Percentiles rank a stretch among this genome's conserved stretches.
Conservation (phyloP, 2,888 invertebrate genomes). For the Glaucopsyche alexis region DNA sequence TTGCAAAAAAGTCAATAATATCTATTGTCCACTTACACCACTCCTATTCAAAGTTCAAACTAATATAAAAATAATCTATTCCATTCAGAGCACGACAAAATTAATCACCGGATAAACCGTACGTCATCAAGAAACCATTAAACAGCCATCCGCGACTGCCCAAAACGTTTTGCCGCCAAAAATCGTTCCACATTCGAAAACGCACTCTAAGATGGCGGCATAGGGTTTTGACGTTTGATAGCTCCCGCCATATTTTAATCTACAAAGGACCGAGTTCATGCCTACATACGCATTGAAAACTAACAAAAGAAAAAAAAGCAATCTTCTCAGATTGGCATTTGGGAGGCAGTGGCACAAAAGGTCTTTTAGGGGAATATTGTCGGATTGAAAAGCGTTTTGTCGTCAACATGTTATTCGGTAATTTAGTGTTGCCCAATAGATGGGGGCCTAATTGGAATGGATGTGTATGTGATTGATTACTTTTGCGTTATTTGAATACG, state of each 20-base stretch:
- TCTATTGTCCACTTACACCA: background rate
- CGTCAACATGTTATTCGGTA: conserved; percentile 77
- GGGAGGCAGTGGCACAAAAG: conserved; percentile 61
- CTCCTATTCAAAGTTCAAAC: conserved; percentile 2
- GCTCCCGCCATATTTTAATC: conserved; percentile 70
- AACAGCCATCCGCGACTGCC: conserved; percentile 67
- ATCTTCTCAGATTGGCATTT: conserved; percentile 78
- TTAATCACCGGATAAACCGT: conserved; percentile 72
- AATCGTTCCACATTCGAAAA: conserved; percentile 36
- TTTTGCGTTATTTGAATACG: conserved; percentile 39
- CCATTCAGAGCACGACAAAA: conserved; percentile 42
- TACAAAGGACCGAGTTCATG: conserved; percentile 69
- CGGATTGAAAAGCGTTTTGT: conserved; percentile 78
- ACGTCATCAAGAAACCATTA: conserved; percentile 72
- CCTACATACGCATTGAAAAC: conserved; percentile 76
- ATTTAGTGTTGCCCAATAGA: conserved; percentile 74
- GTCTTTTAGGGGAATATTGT: conserved; percentile 65
- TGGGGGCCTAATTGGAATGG: conserved; percentile 68
- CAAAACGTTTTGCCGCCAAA: conserved; percentile 42
- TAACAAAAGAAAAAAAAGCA: conserved; percentile 79
- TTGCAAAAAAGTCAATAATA: background rate
- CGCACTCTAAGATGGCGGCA: conserved; percentile 39
- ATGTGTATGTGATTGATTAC: conserved; percentile 50
- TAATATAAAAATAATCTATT: conserved; percentile 20
- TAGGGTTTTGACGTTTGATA: conserved; percentile 39